Conservation (phyloP, 64 coral and sea anemone genomes). For the Pachyseris speciosa region DNA sequence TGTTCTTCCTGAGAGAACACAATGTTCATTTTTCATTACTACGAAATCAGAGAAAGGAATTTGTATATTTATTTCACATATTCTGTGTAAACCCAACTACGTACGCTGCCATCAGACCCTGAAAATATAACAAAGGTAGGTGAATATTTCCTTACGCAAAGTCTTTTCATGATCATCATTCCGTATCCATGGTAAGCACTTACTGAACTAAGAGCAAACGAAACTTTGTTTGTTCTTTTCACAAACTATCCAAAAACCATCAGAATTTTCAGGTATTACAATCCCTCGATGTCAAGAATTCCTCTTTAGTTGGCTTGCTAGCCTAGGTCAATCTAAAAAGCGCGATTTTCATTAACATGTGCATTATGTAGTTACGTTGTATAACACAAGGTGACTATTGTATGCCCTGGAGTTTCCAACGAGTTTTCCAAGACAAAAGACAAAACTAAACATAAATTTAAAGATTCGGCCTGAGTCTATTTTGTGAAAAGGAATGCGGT, state of each 20-base stretch:
- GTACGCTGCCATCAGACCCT: not conserved
- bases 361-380: too few species aligned
- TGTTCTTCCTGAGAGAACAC: not conserved
- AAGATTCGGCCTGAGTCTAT: not conserved
- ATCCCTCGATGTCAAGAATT: not conserved
- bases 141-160: not conserved
- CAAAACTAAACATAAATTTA: not conserved
- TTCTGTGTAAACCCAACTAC: not conserved
- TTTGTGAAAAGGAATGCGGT: too few species aligned
- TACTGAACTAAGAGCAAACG: too few species aligned
- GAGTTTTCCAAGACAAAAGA: not conserved
- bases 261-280: not conserved
- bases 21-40: not conserved
- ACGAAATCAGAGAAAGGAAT: not conserved
- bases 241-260: not conserved
- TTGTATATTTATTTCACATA: not conserved
- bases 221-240: too few species aligned
- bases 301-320: not conserved
- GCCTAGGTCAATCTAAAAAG: not conserved
- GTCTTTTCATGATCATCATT: too few species aligned
- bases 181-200: too few species aligned
- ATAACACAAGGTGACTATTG: not conserved
- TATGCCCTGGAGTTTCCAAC: not conserved
- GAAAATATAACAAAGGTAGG: not conserved
- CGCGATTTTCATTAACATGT: not conserved